Conservation (phyloP, 2,888 invertebrate genomes). For the Tenodera sinensis region DNA sequence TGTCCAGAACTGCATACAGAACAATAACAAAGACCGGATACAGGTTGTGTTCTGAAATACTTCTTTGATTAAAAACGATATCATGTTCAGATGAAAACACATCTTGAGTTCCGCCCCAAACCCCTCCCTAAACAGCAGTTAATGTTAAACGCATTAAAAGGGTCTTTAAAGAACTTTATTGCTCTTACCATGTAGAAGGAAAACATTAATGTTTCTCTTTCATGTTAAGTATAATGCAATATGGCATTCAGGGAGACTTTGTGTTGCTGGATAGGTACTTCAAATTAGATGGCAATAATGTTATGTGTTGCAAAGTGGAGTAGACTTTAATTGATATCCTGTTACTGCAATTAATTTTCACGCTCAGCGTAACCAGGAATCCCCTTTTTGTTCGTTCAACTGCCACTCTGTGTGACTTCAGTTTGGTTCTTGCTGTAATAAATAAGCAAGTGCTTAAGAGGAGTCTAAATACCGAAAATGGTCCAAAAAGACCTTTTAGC, state of each 20-base stretch:
- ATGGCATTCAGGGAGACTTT: background rate
- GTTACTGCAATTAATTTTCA: background rate
- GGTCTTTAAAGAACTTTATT: too few relatives aligned
- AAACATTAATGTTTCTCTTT: background rate
- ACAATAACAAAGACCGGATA: too few relatives aligned
- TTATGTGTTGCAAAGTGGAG: background rate
- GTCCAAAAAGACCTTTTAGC: too few relatives aligned
- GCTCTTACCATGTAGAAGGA: background rate
- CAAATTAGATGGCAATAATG: background rate
- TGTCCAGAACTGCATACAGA: too few relatives aligned
- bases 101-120: background rate
- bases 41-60: background rate
- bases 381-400: too few relatives aligned
- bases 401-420: too few relatives aligned
- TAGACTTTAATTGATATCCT: background rate
- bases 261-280: too few relatives aligned
- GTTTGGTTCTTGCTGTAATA: too few relatives aligned
- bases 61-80: background rate
- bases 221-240: background rate
- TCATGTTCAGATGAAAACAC: background rate
- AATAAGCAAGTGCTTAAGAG: too few relatives aligned
- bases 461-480: too few relatives aligned
- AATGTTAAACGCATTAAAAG: background rate
- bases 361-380: too few relatives aligned
- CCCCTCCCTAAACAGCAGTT: background rate